Percentiles rank a stretch among this genome's conserved stretches.
Evolutionary conservation across 1,140 invertebrate genomes (phyloP).

Genomic region (Hypothenemus hampei): DNA sequence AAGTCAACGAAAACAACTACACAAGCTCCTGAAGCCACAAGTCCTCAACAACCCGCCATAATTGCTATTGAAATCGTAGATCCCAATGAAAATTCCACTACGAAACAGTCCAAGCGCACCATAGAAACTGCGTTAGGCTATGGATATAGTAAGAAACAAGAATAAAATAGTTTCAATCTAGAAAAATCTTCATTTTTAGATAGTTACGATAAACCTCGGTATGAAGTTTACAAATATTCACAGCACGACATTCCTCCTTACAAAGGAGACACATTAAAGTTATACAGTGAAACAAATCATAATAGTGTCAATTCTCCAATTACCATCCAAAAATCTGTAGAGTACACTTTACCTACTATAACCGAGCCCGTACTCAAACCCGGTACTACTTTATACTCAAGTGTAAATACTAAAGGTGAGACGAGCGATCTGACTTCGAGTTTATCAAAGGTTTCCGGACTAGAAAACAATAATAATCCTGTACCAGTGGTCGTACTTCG

Average conservation of each 20-base stretch:
- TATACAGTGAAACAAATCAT: no score
- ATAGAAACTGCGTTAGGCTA: conserved; percentile 56
- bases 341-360: conserved; percentile 19
- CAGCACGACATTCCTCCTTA: conserved; percentile 52
- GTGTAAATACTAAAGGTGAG: conserved; percentile 37
- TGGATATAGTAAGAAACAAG: conserved; percentile 51
- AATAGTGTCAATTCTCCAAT: conserved; percentile 9
- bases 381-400: conserved; percentile 40
- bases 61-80: conserved; percentile 55
- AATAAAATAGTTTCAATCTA: no score
- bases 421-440: conserved; percentile 32
- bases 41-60: conserved; percentile 47
- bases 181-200: conserved; percentile 12
- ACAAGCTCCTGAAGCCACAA: conserved; percentile 14
- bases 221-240: conserved; percentile 56
- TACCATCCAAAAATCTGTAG: conserved; percentile 20
- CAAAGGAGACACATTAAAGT: conserved; percentile 13
- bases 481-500: conserved; percentile 53
- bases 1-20: conserved; percentile 8
- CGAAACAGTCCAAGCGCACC: conserved; percentile 52
- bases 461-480: conserved; percentile 34
- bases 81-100: conserved; percentile 46
- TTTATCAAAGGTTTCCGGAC: conserved; percentile 24
- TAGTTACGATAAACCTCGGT: conserved; percentile 46
- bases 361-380: conserved; percentile 29